Evolutionary conservation across 1,140 invertebrate genomes (phyloP).

Genomic region (Drosophila persimilis): DNA sequence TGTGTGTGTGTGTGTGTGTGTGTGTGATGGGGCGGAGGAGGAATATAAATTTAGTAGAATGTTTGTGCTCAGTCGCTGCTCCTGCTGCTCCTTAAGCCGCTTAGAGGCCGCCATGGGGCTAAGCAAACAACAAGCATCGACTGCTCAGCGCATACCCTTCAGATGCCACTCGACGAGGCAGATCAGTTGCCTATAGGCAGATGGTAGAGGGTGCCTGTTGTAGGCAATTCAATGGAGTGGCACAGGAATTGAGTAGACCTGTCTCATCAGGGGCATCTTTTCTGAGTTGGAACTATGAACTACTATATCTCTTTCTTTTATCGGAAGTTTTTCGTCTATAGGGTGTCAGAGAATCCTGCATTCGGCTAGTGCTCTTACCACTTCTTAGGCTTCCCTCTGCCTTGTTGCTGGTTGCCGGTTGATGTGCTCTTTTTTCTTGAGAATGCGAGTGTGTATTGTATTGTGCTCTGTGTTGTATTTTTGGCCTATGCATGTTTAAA

Average conservation of each 20-base stretch:
- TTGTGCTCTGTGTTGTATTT: slow-evolving; percentile 73
- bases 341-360: background rate
- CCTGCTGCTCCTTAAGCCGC: slow-evolving; percentile 69
- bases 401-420: slow-evolving; percentile 15
- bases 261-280: no score
- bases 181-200: background rate
- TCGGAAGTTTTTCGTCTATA: no score
- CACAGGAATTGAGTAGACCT: no score
- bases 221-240: no score
- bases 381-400: slow-evolving; percentile 10
- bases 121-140: slow-evolving; percentile 64
- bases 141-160: slow-evolving; percentile 46
- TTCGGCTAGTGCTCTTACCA: background rate
- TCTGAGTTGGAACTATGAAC: no score
- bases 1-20: slow-evolving; percentile 29
- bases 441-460: slow-evolving; percentile 59
- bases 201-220: no score
- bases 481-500: slow-evolving; percentile 80
- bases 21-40: slow-evolving; percentile 18
- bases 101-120: slow-evolving; percentile 67
- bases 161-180: background rate
- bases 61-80: slow-evolving; percentile 35
- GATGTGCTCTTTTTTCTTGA: slow-evolving; percentile 42
- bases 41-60: slow-evolving; percentile 45
- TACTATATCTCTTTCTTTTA: no score